Evolutionary conservation across 1,140 invertebrate species (phyloP), one percentile per base, ranked within the genome.

Genomic region (Drosophila sp.): DNA sequence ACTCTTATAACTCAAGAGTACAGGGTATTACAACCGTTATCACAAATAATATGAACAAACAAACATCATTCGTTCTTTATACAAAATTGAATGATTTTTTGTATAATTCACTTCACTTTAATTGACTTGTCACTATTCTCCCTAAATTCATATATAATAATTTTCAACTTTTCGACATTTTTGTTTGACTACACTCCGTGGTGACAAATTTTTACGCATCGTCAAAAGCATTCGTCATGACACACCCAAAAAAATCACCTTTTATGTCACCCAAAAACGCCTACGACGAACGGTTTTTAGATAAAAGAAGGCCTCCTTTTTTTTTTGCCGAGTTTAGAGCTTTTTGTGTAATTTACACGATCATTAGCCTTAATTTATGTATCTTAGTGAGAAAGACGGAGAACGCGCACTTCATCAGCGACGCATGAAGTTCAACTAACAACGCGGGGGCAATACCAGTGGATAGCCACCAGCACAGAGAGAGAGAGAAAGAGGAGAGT

Each of bases 361-460:
- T 75, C 72, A 68, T 76, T 79, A 67, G 69, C 60, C 66, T 60
- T 33, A 47, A 35, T 47, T n/a, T n/a, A 62, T 57, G 44, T 70
- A 27, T 54, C 56, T 71, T 40, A 72, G 64, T 55, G 70, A 66
- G 66, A 54, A 55, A 62, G 41, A 75, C 44, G 23, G 44, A 50
- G 44, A 50, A 50, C 72, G 67, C 72, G 72, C 67, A 60, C 41
- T 57, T 65, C 68, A 44, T 56, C 68, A 76, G 57, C 76, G 76
- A 76, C 76, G 76, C 72, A 68, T 76, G 64, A 79, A 79, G 68
- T 68, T 79, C 61, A 79, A 79, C 76, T 79, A 64, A 78, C 40
- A 38, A 23, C 1, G 17, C 40, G 35, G 33, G 41, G 23, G n/a
- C 74, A 65, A 17, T 32, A 29, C 6, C 30, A 41, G 60, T 32